Evolutionary conservation across 2,797 vertebrate genomes (phyloP), one percentile per base, ranked within the genome.

Genomic region (Enteromius thamalakanensis): DNA sequence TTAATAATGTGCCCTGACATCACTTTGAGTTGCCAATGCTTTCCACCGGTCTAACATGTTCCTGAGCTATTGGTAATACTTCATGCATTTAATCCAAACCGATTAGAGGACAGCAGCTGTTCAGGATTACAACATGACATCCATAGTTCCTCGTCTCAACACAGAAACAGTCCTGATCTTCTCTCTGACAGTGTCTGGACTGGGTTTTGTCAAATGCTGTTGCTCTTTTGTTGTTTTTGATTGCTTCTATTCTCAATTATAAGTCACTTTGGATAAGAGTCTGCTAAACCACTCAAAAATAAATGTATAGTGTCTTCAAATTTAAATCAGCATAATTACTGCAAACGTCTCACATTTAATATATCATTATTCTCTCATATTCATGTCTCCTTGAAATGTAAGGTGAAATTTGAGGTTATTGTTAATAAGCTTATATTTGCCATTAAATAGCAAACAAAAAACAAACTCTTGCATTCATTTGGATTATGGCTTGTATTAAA

Each of bases 81-180:
- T 42, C 68, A 75, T 67, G 53, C 47, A 60, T 77, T 79, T 84
- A 87, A 85, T 88, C 81, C 65, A 51, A 26, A 37, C 37, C 62
- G 65, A 84, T 86, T 81, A 71, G 62, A 80, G 64, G 58, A 80
- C 60, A 84, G 81, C 88, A 84, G 78, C 76, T 85, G 83, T 67
- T 81, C 70, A 58, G 78, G 65, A 45, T 83, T 72, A 79, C n/a
- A 74, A 51, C 55, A 42, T 40, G 32, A 21, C 42, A 29, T n/a
- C 40, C n/a, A 47, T 19, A 51, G 12, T 76, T 58, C 72, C 53
- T 37, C 74, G 17, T 32, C 26, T 74, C 49, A 34, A 53, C 6
- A 53, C 26, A 29, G 29, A 53, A 4, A 42, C 0, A 19, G 49
- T 9, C 2, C 45, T 9, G 3, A 74, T 34, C 26, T 53, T 12